phyloP scores from a whole-genome alignment of 2,888 invertebrate species.

The Acrocyrtus sp. region DNA sequence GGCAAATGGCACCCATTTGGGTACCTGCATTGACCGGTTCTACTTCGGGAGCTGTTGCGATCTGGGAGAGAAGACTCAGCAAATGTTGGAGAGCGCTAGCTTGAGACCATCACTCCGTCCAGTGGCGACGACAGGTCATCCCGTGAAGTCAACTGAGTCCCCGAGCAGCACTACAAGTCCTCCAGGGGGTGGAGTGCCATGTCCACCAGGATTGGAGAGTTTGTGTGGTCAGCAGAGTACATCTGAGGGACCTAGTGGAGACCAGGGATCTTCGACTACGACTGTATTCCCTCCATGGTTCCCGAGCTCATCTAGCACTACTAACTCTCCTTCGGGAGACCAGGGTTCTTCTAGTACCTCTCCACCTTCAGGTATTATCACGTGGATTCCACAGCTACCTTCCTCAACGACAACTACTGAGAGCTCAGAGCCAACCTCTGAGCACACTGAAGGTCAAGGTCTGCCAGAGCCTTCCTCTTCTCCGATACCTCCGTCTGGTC shows the following conservation, averaged over 20 bases:
- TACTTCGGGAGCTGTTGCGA: slow-evolving; percentile 94
- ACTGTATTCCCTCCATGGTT: slow-evolving; percentile 53
- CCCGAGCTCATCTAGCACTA: slow-evolving; percentile 21
- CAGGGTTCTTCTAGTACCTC: slow-evolving; percentile 8
- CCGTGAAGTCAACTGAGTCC: slow-evolving; percentile 39
- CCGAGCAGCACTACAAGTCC: slow-evolving; percentile 10
- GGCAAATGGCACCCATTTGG: slow-evolving; percentile 89
- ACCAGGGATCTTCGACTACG: slow-evolving; percentile 38
- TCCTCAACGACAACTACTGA: slow-evolving; percentile 59
- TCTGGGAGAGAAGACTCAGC: slow-evolving; percentile 71
- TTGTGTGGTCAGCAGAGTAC: slow-evolving; percentile 46
- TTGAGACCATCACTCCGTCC: slow-evolving; percentile 70
- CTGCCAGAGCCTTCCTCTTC: slow-evolving; percentile 59
- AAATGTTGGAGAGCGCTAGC: slow-evolving; percentile 55
- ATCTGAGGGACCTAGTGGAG: slow-evolving; percentile 64
- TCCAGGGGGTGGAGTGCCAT: slow-evolving; percentile 10
- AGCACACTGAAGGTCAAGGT: slow-evolving; percentile 62
- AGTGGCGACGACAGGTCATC: slow-evolving; percentile 64
- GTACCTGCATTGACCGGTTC: slow-evolving; percentile 92
- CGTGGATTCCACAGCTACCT: slow-evolving; percentile 44
- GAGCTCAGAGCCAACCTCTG: slow-evolving; percentile 57
- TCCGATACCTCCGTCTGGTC: too few species aligned
- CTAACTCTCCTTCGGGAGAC: slow-evolving; percentile 23
- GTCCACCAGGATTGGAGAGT: slow-evolving; percentile 43
- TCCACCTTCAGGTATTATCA: slow-evolving; percentile 10